Base-by-base conservation (phyloP, 2,888 invertebrate species). In the Tupiocoris notatus region DNA sequence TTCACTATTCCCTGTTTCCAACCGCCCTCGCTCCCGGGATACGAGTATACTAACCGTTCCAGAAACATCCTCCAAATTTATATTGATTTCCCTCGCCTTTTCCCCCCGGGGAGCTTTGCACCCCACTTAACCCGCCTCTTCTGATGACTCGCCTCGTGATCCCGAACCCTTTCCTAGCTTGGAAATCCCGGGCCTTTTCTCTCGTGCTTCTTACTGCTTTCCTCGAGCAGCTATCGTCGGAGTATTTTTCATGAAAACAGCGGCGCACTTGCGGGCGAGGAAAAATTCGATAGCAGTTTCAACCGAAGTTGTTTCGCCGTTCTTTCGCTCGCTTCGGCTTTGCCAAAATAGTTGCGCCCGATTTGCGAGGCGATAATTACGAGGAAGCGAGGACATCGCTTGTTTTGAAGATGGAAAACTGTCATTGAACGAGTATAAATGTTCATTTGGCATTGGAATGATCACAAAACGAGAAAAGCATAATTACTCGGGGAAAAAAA, bases 41-140 rank as follows among this genome's bases (percentile, higher is more conserved):
- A 39, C 20, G 25, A 22, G 21, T 71, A n/a, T 77, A 77, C 77
- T 77, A 77, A 68, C 77, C 77, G 75, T 77, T 62, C 68, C 22
- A 64, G 68, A 75, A 75, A 77, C 77, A 73, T 67, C 64, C 58
- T 68, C 77, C 75, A 66, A 77, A 77, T 77, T 77, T 77, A 77
- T 77, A 77, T 77, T 77, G 77, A 77, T 77, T 77, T 66, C 77
- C 63, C 71, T 2, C 57, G 21, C 57, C 61, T 56, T 23, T 59
- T 67, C 70, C 54, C 25, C 57, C 58, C 25, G n/a, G 65, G 65
- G 75, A 64, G 75, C 75, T 75, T 75, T 75, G 75, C 75, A 75
- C 75, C 75, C 65, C 25, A 75, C 75, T 75, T 65, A 75, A 75
- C 73, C 73, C 73, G 62, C 73, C 63, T 73, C 39, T 73, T 18